phyloP scores from a whole-genome alignment of 1,140 invertebrate species.

The Drosophila pallidifrons region DNA sequence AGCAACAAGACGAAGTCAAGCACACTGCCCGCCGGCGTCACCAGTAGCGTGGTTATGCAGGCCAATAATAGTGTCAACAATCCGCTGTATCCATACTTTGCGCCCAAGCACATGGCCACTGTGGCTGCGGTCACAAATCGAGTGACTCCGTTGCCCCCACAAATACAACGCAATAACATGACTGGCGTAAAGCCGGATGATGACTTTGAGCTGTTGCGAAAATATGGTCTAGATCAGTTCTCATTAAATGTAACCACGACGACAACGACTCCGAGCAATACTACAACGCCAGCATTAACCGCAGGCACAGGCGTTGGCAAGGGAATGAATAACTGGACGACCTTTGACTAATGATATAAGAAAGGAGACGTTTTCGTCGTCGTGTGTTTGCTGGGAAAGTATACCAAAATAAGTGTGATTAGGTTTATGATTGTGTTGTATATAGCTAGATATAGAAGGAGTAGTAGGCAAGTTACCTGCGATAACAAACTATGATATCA shows the following conservation, averaged over 20 bases:
- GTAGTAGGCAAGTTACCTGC: slow-evolving; percentile 35
- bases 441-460: slow-evolving; percentile 52
- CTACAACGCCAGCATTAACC: slow-evolving; percentile 27
- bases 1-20: slow-evolving; percentile 78
- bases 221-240: slow-evolving; percentile 86
- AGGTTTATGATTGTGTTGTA: slow-evolving; percentile 67
- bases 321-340: slow-evolving; percentile 82
- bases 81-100: slow-evolving; percentile 87
- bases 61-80: slow-evolving; percentile 85
- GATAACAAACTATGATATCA: slow-evolving; percentile 45
- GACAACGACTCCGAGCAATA: slow-evolving; percentile 41
- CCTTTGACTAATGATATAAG: slow-evolving; percentile 67
- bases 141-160: slow-evolving; percentile 56
- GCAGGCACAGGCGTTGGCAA: slow-evolving; percentile 44
- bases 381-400: slow-evolving; percentile 34
- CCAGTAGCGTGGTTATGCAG: slow-evolving; percentile 71
- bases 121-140: slow-evolving; percentile 66
- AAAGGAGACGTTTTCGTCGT: not conserved
- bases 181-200: slow-evolving; percentile 70
- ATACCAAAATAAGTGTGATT: slow-evolving; percentile 81
- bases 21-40: slow-evolving; percentile 85
- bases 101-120: slow-evolving; percentile 84
- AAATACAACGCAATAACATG: slow-evolving; percentile 56
- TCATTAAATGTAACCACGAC: slow-evolving; percentile 58
- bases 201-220: slow-evolving; percentile 86